Percentiles rank a stretch among this genome's conserved stretches.
These are phyloP conservation scores for Rhincodon typus DNA, from an alignment of 2,797 vertebrate species.

Conservation along the genomic window DNA sequence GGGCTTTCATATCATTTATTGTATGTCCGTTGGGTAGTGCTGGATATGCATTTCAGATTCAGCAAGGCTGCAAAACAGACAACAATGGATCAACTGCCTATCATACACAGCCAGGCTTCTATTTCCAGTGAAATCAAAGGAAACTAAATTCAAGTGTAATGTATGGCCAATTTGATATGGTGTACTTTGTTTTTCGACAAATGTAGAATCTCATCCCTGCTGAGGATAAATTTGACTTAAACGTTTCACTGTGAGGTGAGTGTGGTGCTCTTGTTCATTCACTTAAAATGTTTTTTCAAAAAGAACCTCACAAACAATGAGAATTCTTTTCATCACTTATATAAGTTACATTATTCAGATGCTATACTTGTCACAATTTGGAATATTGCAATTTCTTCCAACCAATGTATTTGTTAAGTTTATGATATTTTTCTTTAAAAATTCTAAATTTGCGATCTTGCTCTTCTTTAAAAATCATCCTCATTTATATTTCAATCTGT, in stretches of 20 bases:
- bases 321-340: not conserved
- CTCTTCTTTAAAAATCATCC: not conserved
- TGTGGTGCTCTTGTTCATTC: not conserved
- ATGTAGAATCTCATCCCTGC: not conserved
- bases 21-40: not conserved
- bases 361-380: not conserved
- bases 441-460: not conserved
- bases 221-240: not conserved
- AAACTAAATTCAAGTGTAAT: not conserved
- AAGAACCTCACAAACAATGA: not conserved
- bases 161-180: not conserved
- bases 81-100: not conserved
- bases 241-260: not conserved
- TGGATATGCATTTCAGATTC: not conserved
- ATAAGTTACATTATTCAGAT: not conserved
- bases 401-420: not conserved
- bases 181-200: not conserved
- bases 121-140: not conserved
- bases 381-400: not conserved
- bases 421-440: not conserved
- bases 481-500: not conserved
- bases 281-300: not conserved
- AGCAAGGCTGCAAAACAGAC: not conserved
- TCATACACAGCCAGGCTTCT: not conserved
- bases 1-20: not conserved